Percentiles rank a stretch among this genome's conserved stretches.
Evolutionary conservation across 2,888 invertebrate genomes (phyloP).

Genomic region (Pegoplata infirma): DNA sequence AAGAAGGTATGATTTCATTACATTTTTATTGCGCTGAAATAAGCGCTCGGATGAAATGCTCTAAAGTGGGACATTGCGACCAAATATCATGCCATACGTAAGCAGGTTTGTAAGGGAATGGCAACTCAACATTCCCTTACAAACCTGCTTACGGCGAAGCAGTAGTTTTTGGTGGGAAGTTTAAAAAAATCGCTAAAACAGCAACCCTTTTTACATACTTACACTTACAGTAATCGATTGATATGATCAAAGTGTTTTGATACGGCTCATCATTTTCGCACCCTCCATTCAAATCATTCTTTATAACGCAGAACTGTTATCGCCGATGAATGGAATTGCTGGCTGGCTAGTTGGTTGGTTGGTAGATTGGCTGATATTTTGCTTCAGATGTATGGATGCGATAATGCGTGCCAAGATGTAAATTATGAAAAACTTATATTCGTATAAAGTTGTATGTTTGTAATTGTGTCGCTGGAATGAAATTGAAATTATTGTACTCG

Average conservation of each 20-base stretch:
- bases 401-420: slow-evolving; percentile 55
- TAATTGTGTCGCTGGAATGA: slow-evolving; percentile 30
- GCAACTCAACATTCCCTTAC: too few species aligned
- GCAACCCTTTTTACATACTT: slow-evolving; percentile 36
- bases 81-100: too few species aligned
- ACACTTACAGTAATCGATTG: slow-evolving; percentile 70
- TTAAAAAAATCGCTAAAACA: slow-evolving; percentile 28
- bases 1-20: too few species aligned
- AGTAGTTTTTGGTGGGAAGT: too few species aligned
- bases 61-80: too few species aligned
- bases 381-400: slow-evolving; percentile 56
- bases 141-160: too few species aligned
- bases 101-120: too few species aligned
- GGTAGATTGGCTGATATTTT: slow-evolving; percentile 50
- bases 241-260: slow-evolving; percentile 73
- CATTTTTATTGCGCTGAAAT: too few species aligned
- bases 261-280: slow-evolving; percentile 65
- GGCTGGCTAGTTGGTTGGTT: slow-evolving; percentile 33
- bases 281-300: slow-evolving; percentile 55
- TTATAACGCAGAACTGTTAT: slow-evolving; percentile 52
- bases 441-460: slow-evolving; percentile 7
- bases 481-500: too few species aligned
- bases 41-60: too few species aligned
- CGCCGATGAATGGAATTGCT: slow-evolving; percentile 68
- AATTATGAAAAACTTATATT: slow-evolving; percentile 49